phyloP scores from a whole-genome alignment of 1,140 invertebrate species.

The Rhyacophila brunnea region DNA sequence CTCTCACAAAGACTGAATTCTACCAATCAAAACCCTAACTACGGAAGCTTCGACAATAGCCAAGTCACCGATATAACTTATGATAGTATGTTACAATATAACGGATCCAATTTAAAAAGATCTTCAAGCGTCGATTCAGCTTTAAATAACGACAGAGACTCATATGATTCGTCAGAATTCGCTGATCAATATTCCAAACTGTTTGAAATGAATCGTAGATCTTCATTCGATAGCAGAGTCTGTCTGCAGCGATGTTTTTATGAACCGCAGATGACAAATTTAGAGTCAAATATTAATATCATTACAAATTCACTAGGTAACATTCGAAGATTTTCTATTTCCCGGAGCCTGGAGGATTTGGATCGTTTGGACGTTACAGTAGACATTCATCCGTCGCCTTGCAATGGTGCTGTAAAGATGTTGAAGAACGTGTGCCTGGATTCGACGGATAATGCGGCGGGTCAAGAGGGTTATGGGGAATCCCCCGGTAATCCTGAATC shows the following conservation, averaged over 20 bases:
- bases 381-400: conserved; percentile 12
- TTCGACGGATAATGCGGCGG: neutral
- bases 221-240: neutral
- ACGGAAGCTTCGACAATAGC: conserved; percentile 31
- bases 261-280: neutral
- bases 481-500: neutral
- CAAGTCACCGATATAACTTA: conserved; percentile 5
- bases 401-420: conserved; percentile 5
- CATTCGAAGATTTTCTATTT: conserved; percentile 5
- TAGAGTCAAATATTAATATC: conserved; percentile 15
- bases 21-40: conserved; percentile 18
- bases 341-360: conserved; percentile 2
- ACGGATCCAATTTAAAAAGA: neutral
- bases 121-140: conserved; percentile 7
- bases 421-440: neutral
- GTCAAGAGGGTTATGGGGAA: neutral
- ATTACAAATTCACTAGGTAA: conserved; percentile 10
- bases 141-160: neutral
- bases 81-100: neutral
- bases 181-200: too few relatives aligned
- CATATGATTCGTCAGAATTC: neutral
- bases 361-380: conserved; percentile 16
- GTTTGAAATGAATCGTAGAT: neutral
- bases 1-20: conserved; percentile 9
- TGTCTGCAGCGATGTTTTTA: neutral